Evolutionary conservation across 1,140 invertebrate genomes (phyloP).

Genomic region (Apis florea): DNA sequence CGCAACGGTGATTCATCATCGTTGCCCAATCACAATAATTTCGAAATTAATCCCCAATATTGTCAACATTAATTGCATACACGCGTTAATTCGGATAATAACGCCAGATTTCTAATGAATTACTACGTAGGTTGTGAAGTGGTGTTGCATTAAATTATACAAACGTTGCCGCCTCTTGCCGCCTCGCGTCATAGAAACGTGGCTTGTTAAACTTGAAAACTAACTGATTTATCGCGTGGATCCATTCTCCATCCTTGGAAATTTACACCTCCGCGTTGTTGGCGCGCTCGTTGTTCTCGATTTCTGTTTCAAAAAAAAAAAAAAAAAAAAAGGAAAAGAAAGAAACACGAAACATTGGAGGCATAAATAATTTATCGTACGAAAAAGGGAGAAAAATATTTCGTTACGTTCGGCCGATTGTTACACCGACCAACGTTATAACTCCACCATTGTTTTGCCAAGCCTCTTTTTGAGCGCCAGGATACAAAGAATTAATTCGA

Average conservation of each 20-base stretch:
- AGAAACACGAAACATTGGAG: neutral
- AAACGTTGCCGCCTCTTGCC: too few species aligned
- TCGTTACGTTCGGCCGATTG: neutral
- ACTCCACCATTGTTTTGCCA: neutral
- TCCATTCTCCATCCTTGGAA: too few species aligned
- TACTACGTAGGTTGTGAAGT: neutral
- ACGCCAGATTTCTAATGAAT: neutral
- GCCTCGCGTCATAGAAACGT: too few species aligned
- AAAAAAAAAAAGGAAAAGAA: too few species aligned
- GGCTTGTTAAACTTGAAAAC: too few species aligned
- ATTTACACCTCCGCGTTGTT: too few species aligned
- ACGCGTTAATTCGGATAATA: neutral
- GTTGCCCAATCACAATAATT: neutral
- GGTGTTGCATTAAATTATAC: neutral
- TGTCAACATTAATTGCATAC: neutral
- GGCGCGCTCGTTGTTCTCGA: too few species aligned
- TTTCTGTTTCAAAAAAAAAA: too few species aligned
- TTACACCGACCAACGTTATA: neutral
- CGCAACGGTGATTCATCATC: neutral
- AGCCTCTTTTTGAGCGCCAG: neutral
- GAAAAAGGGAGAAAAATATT: neutral
- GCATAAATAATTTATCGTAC: neutral
- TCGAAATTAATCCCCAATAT: neutral
- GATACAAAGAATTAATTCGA: constrained; percentile 34
- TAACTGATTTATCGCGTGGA: too few species aligned